Evolutionary conservation across 1,140 invertebrate genomes (phyloP), one percentile per base, ranked within the genome.

Genomic region (Bombus cullumanus): DNA sequence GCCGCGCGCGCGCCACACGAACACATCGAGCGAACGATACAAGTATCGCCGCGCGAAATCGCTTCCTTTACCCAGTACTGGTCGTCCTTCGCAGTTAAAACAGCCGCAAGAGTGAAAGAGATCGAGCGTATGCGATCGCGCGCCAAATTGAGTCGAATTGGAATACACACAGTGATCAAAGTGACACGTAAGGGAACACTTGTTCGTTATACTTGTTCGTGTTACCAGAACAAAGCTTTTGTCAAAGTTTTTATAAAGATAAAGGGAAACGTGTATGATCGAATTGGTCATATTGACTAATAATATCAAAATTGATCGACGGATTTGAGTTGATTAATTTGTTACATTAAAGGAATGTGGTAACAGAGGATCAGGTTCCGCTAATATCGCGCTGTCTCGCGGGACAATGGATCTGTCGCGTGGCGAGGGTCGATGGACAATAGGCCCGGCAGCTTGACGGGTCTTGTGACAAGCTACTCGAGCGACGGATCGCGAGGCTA

Each of bases 371-470:
- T 62, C 59, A n/a, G 28, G 59, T 62, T 62, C 22, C 31, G 25
- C 10, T 78, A 64, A 78, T 78, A 43, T 78, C 75, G 57, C 66
- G 53, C 18, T 66, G 57, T 74, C 69, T 39, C 41, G 5, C 10
- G 25, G 59, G 34, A 86, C 43, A 82, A 86, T 86, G 84, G 71
- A 86, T 86, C 43, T 64, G 59, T 75, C 84, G 84, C 78, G 84
- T 69, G 83, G 79, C 85, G 53, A 68, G 28, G 57, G 80, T 25
- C 73, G 62, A 72, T 31, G 81, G 85, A 86, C 81, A 83, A 86
- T 83, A 73, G 57, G n/a, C 62, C 41, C 78, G n/a, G 78, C 25
- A 34, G 83, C 76, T 84, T 81, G 69, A 85, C 68, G 69, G 68
- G 34, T 28, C 39, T 5, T 18, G 31, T 34, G 66, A 62, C 57